Percentiles rank a stretch among this genome's conserved stretches.
These are phyloP conservation scores for Hybos culiciformis DNA, from an alignment of 2,888 invertebrate genomes.

Conservation along the genomic window DNA sequence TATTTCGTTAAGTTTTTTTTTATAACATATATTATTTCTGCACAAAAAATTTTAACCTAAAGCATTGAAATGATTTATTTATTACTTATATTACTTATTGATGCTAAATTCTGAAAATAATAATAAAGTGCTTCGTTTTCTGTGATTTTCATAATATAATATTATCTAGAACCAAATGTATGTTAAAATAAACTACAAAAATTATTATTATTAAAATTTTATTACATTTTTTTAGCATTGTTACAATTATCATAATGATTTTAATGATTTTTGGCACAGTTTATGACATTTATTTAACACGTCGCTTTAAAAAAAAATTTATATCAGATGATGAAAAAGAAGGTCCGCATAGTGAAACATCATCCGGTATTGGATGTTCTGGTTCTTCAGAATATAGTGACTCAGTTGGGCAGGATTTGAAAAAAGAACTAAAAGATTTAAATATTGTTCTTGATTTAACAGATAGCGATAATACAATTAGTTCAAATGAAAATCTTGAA, in stretches of 20 bases:
- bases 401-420: conserved; percentile 26
- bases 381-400: conserved; percentile 35
- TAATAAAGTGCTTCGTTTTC: no score
- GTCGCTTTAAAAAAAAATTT: conserved; percentile 25
- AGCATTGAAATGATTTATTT: no score
- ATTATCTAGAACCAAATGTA: no score
- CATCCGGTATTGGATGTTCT: conserved; percentile 37
- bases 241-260: conserved; percentile 38
- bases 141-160: no score
- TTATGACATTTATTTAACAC: conserved; percentile 47
- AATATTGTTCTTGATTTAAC: conserved; percentile 31
- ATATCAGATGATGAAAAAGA: conserved; percentile 32
- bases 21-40: no score
- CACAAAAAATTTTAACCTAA: no score
- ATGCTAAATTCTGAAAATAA: no score
- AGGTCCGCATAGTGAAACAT: conserved; percentile 34
- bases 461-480: conserved; percentile 26
- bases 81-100: no score
- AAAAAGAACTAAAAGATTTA: conserved; percentile 28
- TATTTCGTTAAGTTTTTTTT: no score
- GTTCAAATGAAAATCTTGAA: conserved; percentile 45
- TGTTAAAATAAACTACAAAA: no score
- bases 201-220: conserved; percentile 3
- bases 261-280: conserved; percentile 52
- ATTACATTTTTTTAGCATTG: conserved; percentile 36